Evolutionary conservation across 2,797 vertebrate species (phyloP).

Genomic region (Xenentodon cancila): DNA sequence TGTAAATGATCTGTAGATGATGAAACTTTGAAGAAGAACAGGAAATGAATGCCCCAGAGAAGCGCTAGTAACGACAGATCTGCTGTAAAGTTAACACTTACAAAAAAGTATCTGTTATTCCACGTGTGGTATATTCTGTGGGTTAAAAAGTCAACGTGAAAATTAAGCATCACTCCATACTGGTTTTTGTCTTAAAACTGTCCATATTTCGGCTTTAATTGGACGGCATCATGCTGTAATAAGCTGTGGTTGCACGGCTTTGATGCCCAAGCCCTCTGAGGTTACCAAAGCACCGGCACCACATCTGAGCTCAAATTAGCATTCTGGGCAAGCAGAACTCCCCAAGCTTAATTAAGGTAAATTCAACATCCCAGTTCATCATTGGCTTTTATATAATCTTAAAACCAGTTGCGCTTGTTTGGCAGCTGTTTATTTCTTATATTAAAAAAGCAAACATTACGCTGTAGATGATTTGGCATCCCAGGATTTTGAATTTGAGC

Average conservation of each 20-base stretch:
- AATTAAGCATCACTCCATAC: constrained; percentile 29
- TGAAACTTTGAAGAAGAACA: neutral
- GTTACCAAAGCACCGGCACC: constrained; percentile 64
- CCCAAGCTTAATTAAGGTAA: constrained; percentile 85
- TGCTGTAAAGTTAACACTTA: constrained; percentile 2
- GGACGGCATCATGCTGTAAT: constrained; percentile 62
- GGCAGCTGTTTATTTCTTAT: constrained; percentile 85
- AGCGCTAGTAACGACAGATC: constrained; percentile 5
- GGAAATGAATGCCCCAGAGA: neutral
- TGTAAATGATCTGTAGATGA: constrained; percentile 7
- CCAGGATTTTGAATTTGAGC: constrained; percentile 80
- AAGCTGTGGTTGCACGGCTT: constrained; percentile 67
- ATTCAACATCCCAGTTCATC: constrained; percentile 81
- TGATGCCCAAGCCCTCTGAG: constrained; percentile 73
- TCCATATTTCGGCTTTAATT: constrained; percentile 65
- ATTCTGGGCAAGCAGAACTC: constrained; percentile 78
- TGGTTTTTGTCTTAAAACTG: constrained; percentile 49
- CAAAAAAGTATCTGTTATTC: neutral
- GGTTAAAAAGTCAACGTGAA: constrained; percentile 37
- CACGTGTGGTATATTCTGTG: neutral
- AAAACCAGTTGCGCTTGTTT: constrained; percentile 81
- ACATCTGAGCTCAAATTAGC: constrained; percentile 79
- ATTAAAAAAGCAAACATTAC: constrained; percentile 86
- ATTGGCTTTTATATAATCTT: constrained; percentile 81
- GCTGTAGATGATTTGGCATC: constrained; percentile 82